phyloP scores from a whole-genome alignment of 1,140 invertebrate genomes.

The Drosophila azteca region DNA sequence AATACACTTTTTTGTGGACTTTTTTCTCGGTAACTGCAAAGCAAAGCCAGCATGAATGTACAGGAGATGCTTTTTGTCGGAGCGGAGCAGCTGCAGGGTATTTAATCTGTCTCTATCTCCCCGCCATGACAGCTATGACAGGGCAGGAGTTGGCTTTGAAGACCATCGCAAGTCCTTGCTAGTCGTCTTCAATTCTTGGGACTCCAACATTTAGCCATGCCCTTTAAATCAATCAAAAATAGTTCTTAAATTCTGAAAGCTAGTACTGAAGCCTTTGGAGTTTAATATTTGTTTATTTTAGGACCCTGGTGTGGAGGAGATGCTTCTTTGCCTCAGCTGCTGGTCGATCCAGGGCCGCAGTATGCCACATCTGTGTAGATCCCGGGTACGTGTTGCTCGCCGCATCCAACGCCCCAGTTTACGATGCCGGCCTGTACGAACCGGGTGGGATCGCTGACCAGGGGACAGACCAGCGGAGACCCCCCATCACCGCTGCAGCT shows the following conservation, averaged over 20 bases:
- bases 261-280: too few relatives aligned
- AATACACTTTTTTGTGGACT: conserved; percentile 16
- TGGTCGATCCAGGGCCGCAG: conserved; percentile 28
- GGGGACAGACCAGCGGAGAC: conserved; percentile 88
- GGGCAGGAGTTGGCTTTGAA: background rate
- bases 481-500: conserved; percentile 90
- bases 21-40: conserved; percentile 24
- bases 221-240: too few relatives aligned
- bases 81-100: background rate
- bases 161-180: background rate
- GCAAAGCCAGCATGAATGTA: conserved; percentile 20
- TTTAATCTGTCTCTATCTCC: conserved; percentile 6
- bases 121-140: background rate
- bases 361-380: conserved; percentile 89
- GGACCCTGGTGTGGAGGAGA: too few relatives aligned
- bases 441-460: conserved; percentile 83
- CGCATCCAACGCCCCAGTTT: conserved; percentile 87
- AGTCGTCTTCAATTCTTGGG: too few relatives aligned
- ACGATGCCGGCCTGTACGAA: conserved; percentile 87
- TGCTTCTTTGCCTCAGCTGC: background rate
- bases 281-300: too few relatives aligned
- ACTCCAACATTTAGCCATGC: too few relatives aligned
- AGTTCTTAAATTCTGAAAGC: too few relatives aligned
- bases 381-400: conserved; percentile 88
- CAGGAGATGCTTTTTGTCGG: background rate